Evolutionary conservation across 1,140 invertebrate species (phyloP).

Genomic region (Leptinotarsa lineolata): DNA sequence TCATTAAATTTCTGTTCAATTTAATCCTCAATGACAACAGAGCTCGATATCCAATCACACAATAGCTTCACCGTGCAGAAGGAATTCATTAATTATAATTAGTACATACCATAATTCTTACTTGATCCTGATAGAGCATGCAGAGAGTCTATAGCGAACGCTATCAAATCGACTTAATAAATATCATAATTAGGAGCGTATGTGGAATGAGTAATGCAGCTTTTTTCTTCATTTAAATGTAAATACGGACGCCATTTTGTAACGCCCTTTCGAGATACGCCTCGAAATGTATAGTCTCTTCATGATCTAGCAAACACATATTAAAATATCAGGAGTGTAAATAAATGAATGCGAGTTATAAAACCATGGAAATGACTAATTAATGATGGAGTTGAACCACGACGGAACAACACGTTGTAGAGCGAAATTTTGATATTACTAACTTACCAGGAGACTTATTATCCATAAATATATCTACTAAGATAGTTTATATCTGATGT

Average conservation of each 20-base stretch:
- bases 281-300: slow-evolving; percentile 29
- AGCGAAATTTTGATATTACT: not conserved
- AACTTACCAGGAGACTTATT: too few relatives aligned
- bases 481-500: too few relatives aligned
- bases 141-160: slow-evolving; percentile 7
- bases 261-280: slow-evolving; percentile 42
- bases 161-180: slow-evolving; percentile 23
- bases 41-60: not conserved
- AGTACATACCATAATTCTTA: slow-evolving; percentile 10
- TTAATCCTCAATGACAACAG: not conserved
- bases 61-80: not conserved
- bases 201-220: slow-evolving; percentile 23
- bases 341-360: not conserved
- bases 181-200: slow-evolving; percentile 26
- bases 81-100: slow-evolving; percentile 18
- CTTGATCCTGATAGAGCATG: slow-evolving; percentile 15
- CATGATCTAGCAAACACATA: slow-evolving; percentile 29
- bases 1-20: too few relatives aligned
- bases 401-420: not conserved
- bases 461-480: too few relatives aligned
- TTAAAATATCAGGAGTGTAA: slow-evolving; percentile 6
- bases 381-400: not conserved
- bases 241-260: slow-evolving; percentile 46
- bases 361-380: not conserved
- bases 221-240: slow-evolving; percentile 44